Evolutionary conservation across 2,888 invertebrate species (phyloP), one percentile per base, ranked within the genome.

Genomic region (Drosophila mayaguana): DNA sequence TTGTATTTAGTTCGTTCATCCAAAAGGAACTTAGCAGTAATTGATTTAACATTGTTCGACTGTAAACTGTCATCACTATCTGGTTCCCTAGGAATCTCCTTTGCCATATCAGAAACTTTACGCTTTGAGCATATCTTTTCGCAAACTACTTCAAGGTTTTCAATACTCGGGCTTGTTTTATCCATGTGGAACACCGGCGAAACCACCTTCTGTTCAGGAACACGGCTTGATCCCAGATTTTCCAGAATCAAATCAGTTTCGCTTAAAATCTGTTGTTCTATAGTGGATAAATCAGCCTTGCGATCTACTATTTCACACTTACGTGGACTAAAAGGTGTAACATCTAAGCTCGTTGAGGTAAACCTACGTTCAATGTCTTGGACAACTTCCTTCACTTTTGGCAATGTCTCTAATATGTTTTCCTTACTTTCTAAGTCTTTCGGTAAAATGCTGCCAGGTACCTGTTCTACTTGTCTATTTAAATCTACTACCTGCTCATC

Each of bases 351-450:
- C 70, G 90, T 91, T 45, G 83, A 82, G 2, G 91, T 81, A 78
- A 75, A 79, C 50, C 93, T 93, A 68, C 94, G 94, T 89, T 95
- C 95, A 62, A 95, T 88, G 56, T 93, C 89, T 89, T 93, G 93
- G 34, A 95, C 93, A 81, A 94, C 94, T 40, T 94, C 94, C 91
- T 93, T 94, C 2, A 95, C 95, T 80, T 94, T 94, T 25, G 94
- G 94, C 65, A 87, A 75, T 40, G 38, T 72, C 51, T 83, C 80
- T 38, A 45, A 42, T 38, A 67, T 62, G 12, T n/a, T 22, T 43
- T 78, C 62, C 78, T 75, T 82, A 78, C 50, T 59, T 53, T 69
- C 80, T 84, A 89, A 61, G 34, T 80, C 69, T 68, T 55, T 67
- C 62, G 72, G 78, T 62, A 83, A 80, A 75, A 84, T 76, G 54